A percentile compares a stretch with the other conserved stretches of the same genome.
These are phyloP conservation scores for Litocranius walleri DNA, from an alignment of 2,113 vertebrate species.

Conservation along the genomic window DNA sequence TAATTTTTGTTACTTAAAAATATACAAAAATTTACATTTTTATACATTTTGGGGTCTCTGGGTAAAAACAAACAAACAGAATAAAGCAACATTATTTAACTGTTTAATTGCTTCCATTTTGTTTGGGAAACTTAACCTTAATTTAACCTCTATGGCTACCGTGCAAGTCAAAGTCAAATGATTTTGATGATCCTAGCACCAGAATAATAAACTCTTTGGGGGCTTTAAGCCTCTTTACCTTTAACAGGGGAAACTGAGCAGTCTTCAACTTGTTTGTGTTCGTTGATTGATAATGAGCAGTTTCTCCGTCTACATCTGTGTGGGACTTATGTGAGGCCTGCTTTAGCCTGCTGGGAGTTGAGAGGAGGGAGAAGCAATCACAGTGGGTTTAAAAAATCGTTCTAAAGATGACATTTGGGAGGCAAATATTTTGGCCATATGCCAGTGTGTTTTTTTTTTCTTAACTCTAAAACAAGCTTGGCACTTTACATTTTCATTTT, in stretches of 20 bases:
- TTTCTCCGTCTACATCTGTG: slow-evolving; percentile 61
- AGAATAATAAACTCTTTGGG: slow-evolving; percentile 81
- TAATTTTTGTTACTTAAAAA: background rate
- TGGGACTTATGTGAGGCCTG: slow-evolving; percentile 59
- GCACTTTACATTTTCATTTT: slow-evolving; percentile 27
- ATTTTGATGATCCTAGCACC: slow-evolving; percentile 77
- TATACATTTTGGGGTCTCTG: background rate
- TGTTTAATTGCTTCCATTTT: slow-evolving; percentile 84
- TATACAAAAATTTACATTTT: background rate
- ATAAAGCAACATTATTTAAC: slow-evolving; percentile 61
- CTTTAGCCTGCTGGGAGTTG: slow-evolving; percentile 62
- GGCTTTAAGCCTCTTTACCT: slow-evolving; percentile 75
- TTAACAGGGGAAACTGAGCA: slow-evolving; percentile 72
- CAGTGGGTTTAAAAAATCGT: slow-evolving; percentile 71
- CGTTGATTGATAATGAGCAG: slow-evolving; percentile 80
- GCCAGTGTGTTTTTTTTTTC: slow-evolving; percentile 45
- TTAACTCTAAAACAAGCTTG: slow-evolving; percentile 53
- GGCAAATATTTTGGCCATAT: slow-evolving; percentile 44
- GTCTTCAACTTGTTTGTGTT: slow-evolving; percentile 79
- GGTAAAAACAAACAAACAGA: slow-evolving; percentile 25
- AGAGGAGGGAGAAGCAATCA: slow-evolving; percentile 70
- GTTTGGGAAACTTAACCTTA: slow-evolving; percentile 83
- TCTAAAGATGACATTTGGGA: slow-evolving; percentile 69
- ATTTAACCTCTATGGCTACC: slow-evolving; percentile 82
- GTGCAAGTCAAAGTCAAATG: slow-evolving; percentile 78